Evolutionary conservation across 2,113 vertebrate species (phyloP), one percentile per base, ranked within the genome.

Genomic region (Lophura nycthemera): DNA sequence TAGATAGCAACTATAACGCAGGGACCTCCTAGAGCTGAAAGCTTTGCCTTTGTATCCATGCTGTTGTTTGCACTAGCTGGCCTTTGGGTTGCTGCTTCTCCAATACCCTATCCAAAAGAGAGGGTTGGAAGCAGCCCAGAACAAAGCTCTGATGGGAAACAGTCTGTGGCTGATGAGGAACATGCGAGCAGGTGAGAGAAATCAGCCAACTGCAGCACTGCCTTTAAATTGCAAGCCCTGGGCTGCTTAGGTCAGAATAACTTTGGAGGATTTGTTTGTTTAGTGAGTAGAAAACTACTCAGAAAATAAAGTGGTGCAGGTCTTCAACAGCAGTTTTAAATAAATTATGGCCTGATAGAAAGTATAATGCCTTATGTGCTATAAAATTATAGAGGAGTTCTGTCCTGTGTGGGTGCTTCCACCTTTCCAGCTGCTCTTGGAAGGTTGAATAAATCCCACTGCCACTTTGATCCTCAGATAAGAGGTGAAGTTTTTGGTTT

Each of bases 171-270:
- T 47, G 38, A 60, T 34, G 11, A 18, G 14, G 38, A 36, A 11
- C 0, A 4, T 22, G 22, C 11, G 12, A 32, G 10, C 56, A 56
- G 47, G 47, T 43, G 81, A 90, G 40, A 36, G n/a, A 42, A 32
- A 56, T 75, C 25, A 75, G 38, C 12, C 30, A 70, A 67, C 15
- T 14, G 48, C 29, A 32, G 74, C 52, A 57, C 11, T 47, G 14
- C 27, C 32, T 67, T 64, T 10, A 52, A 78, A 27, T 14, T 47
- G 9, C 17, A 32, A 78, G 9, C 9, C 66, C 67, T 2, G 27
- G 8, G 3, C 4, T 77, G 4, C 10, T 56, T 4, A 8, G 18
- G 2, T 42, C 8, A 50, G 30, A 1, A 3, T 11, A 0, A n/a
- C 9, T 1, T n/a, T 24, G 10, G 36, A 16, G 10, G 1, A 2